Evolutionary conservation across 2,888 invertebrate species (phyloP).

Genomic region (Limnephilus auricula): DNA sequence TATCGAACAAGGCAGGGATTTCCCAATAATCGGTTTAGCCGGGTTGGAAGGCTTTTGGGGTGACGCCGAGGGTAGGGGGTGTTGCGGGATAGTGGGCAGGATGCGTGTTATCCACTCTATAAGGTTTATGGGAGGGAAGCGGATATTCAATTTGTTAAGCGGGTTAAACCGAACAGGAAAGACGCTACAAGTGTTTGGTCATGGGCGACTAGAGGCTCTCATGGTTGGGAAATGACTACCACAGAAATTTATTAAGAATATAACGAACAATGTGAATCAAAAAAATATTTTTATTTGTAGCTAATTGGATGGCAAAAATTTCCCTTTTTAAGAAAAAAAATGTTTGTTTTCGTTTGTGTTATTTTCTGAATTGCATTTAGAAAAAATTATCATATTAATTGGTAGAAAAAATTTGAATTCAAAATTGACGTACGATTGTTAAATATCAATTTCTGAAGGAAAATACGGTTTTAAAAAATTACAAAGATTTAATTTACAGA

Average conservation of each 20-base stretch:
- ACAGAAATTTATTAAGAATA: not conserved
- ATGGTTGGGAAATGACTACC: not conserved
- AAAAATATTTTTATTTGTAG: too few relatives aligned
- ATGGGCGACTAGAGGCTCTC: constrained; percentile 2
- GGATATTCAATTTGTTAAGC: constrained; percentile 63
- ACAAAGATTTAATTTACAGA: too few relatives aligned
- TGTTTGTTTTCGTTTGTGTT: too few relatives aligned
- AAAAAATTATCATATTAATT: too few relatives aligned
- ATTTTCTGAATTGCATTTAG: too few relatives aligned
- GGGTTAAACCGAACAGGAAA: constrained; percentile 60
- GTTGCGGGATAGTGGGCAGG: constrained; percentile 12
- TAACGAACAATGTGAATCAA: too few relatives aligned
- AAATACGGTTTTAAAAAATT: too few relatives aligned
- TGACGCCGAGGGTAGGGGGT: not conserved
- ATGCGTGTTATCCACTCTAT: constrained; percentile 51
- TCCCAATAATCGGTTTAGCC: not conserved
- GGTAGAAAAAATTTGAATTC: too few relatives aligned
- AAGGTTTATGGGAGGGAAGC: constrained; percentile 53
- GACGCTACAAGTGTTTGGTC: constrained; percentile 60
- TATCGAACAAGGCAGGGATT: not conserved
- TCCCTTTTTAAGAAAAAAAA: too few relatives aligned
- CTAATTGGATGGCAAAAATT: too few relatives aligned
- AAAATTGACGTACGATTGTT: too few relatives aligned
- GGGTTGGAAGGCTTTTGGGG: not conserved
- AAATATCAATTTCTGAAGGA: too few relatives aligned